Evolutionary conservation across 2,797 vertebrate genomes (phyloP), one percentile per base, ranked within the genome.

Genomic region (Balearica regulorum): DNA sequence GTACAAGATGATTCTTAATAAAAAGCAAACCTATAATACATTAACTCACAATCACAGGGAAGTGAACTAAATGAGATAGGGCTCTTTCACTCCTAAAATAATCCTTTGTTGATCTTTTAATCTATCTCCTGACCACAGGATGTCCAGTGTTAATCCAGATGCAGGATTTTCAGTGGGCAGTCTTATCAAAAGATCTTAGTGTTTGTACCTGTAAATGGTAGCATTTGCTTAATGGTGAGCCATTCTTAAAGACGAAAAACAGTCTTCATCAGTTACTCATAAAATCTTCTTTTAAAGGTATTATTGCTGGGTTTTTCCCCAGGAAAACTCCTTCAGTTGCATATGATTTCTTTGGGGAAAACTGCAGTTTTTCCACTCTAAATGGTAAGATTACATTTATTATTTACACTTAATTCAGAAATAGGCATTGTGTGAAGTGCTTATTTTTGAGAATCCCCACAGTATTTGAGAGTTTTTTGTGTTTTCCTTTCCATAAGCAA

Each of bases 331-430:
- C 72, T 96, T 83, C 60, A 80, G 48, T 66, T 89, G 78, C 35
- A 6, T 81, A 20, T 71, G n/a, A 83, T 85, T 82, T 89, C 72
- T 80, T 49, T 49, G 68, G 64, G 77, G 49, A 75, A 83, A 92
- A 61, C 18, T 78, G 64, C 39, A 22, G 6, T 1, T 82, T 90
- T 82, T 76, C 66, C 37, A 26, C 20, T 88, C 29, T 82, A 69
- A 89, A 79, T 79, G 5, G 35, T 84, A 79, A 43, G 13, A 87
- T 66, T 79, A 20, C 55, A 73, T 88, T 93, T 94, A 88, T 94
- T 93, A 95, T 91, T 94, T 86, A 72, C 66, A 76, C 72, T 86
- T 93, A 84, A 89, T 88, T 94, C 80, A 72, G 80, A 93, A 95
- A 76, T 31, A 86, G 44, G 35, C 76, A 66, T 93, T 86, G 58